Evolutionary conservation across 1,140 invertebrate genomes (phyloP).

Genomic region (Eciton burchellii): DNA sequence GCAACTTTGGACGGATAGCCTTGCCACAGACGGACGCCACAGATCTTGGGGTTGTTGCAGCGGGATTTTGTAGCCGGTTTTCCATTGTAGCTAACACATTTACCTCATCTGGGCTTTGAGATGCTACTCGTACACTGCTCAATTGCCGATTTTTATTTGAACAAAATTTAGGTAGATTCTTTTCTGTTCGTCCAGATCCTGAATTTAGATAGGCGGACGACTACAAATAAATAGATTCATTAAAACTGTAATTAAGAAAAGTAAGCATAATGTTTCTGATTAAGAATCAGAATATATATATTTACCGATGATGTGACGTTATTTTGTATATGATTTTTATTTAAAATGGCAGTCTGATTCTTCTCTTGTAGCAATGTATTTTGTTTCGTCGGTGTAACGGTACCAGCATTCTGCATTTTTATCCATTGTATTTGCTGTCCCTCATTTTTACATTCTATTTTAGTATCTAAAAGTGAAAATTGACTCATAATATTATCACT

Average conservation of each 20-base stretch:
- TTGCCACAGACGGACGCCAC: constrained; percentile 56
- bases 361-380: constrained; percentile 67
- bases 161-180: constrained; percentile 40
- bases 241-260: constrained; percentile 7
- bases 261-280: background rate
- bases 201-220: constrained; percentile 38
- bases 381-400: constrained; percentile 73
- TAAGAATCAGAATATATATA: constrained; percentile 37
- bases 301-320: constrained; percentile 62
- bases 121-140: constrained; percentile 45
- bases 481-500: background rate
- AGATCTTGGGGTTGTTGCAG: constrained; percentile 48
- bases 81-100: constrained; percentile 45
- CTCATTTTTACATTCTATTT: constrained; percentile 70
- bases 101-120: constrained; percentile 42
- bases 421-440: constrained; percentile 79
- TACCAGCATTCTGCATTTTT: constrained; percentile 75
- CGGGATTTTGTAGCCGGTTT: constrained; percentile 55
- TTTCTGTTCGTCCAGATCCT: constrained; percentile 49
- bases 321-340: constrained; percentile 67
- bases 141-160: constrained; percentile 59
- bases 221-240: constrained; percentile 46
- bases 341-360: constrained; percentile 61
- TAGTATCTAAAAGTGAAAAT: constrained; percentile 51
- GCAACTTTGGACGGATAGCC: constrained; percentile 30